Evolutionary conservation across 2,888 invertebrate species (phyloP).

Genomic region (Nomada hirtipes): DNA sequence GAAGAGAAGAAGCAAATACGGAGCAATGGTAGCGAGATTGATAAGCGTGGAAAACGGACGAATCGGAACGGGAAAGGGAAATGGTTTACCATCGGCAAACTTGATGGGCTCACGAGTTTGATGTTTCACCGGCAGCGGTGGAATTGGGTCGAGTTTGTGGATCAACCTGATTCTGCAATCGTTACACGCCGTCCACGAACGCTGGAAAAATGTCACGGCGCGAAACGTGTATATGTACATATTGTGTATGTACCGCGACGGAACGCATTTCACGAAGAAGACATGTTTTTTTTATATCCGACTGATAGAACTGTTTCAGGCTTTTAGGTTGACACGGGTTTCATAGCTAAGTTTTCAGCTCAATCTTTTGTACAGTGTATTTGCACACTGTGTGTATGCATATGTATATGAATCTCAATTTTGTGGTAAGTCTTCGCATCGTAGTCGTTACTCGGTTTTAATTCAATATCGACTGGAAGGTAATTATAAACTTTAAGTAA

Average conservation of each 20-base stretch:
- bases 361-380: too few relatives aligned
- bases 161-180: conserved; percentile 26
- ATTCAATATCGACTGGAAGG: too few relatives aligned
- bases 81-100: conserved; percentile 75
- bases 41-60: conserved; percentile 52
- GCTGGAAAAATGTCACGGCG: conserved; percentile 14
- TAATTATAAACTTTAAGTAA: too few relatives aligned
- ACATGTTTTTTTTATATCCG: not conserved
- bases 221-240: too few relatives aligned
- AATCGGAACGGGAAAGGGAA: conserved; percentile 48
- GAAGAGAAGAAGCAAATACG: conserved; percentile 30
- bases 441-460: too few relatives aligned
- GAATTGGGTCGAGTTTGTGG: conserved; percentile 73
- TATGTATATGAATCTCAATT: too few relatives aligned
- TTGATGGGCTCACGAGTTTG: conserved; percentile 71
- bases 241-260: not conserved
- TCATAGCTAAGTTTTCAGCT: too few relatives aligned
- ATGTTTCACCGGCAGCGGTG: conserved; percentile 73
- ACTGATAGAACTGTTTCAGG: too few relatives aligned
- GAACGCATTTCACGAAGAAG: not conserved
- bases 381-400: too few relatives aligned
- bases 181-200: conserved; percentile 16
- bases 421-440: too few relatives aligned
- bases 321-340: too few relatives aligned
- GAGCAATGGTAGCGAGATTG: conserved; percentile 36